A percentile compares a stretch with the other conserved stretches of the same genome.
These are phyloP conservation scores for Cyprinodon diabolis DNA, from an alignment of 2,797 vertebrate species.

Conservation along the genomic window DNA sequence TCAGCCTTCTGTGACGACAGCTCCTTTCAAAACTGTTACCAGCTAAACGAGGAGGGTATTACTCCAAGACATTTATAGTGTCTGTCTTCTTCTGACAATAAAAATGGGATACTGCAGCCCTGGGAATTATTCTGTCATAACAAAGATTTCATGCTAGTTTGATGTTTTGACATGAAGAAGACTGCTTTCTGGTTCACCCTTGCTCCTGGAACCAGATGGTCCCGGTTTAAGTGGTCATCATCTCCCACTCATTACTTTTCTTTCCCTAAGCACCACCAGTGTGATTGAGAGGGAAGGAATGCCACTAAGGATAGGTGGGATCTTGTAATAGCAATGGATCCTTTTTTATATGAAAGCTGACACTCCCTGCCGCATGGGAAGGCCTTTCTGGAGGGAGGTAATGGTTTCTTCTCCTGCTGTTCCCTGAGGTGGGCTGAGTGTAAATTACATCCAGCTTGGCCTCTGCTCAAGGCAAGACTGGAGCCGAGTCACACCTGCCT, in stretches of 20 bases:
- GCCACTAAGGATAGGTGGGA: slow-evolving; percentile 20
- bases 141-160: slow-evolving; percentile 51
- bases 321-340: slow-evolving; percentile 68
- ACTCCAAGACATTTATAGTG: slow-evolving; percentile 54
- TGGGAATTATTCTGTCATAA: slow-evolving; percentile 67
- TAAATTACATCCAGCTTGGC: slow-evolving; percentile 81
- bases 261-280: slow-evolving; percentile 51
- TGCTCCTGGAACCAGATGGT: background rate
- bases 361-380: slow-evolving; percentile 60
- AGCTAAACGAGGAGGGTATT: slow-evolving; percentile 40
- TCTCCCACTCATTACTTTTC: slow-evolving; percentile 30
- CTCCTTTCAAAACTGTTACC: slow-evolving; percentile 44
- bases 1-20: slow-evolving; percentile 44
- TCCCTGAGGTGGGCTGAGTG: slow-evolving; percentile 72
- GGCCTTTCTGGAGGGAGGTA: slow-evolving; percentile 68
- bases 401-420: slow-evolving; percentile 68
- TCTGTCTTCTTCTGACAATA: slow-evolving; percentile 56
- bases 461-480: slow-evolving; percentile 53
- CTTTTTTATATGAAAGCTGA: slow-evolving; percentile 76
- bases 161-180: slow-evolving; percentile 62
- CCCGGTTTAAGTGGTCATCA: slow-evolving; percentile 36
- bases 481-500: slow-evolving; percentile 39
- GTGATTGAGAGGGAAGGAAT: slow-evolving; percentile 31
- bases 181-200: slow-evolving; percentile 28
- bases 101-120: slow-evolving; percentile 45